These are phyloP conservation scores for Idaea straminata DNA, from an alignment of 2,888 invertebrate genomes.

Conservation along the genomic window DNA sequence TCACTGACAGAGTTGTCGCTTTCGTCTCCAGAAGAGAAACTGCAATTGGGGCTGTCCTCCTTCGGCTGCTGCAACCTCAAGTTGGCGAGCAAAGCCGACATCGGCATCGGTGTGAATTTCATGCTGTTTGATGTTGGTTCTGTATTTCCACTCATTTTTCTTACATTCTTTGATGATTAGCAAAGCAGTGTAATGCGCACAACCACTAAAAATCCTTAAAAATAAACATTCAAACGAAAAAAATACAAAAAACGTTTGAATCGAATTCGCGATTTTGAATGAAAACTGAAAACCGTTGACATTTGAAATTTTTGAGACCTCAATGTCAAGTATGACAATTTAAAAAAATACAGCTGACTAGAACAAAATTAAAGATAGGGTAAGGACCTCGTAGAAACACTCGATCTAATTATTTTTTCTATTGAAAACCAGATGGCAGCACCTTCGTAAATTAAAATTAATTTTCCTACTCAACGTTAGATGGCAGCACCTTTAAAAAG, in stretches of 20 bases:
- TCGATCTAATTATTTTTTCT: too few species aligned
- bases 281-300: neutral
- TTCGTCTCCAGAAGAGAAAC: constrained; percentile 56
- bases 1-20: constrained; percentile 59
- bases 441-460: too few species aligned
- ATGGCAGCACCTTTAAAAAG: too few species aligned
- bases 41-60: constrained; percentile 51
- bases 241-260: constrained; percentile 1
- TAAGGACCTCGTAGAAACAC: too few species aligned
- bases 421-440: too few species aligned
- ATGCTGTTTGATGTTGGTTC: constrained; percentile 67
- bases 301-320: constrained; percentile 2
- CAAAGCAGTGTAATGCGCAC: neutral
- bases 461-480: too few species aligned
- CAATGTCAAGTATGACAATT: too few species aligned
- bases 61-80: constrained; percentile 56
- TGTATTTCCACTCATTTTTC: constrained; percentile 56
- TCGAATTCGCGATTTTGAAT: constrained; percentile 1
- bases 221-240: neutral
- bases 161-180: constrained; percentile 14
- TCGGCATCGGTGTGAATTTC: constrained; percentile 71
- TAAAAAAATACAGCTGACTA: too few species aligned
- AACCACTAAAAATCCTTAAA: neutral
- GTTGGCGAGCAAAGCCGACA: constrained; percentile 68
- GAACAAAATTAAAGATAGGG: too few species aligned